Evolutionary conservation across 2,888 invertebrate genomes (phyloP), one percentile per base, ranked within the genome.

Genomic region (Heliconius aoede): DNA sequence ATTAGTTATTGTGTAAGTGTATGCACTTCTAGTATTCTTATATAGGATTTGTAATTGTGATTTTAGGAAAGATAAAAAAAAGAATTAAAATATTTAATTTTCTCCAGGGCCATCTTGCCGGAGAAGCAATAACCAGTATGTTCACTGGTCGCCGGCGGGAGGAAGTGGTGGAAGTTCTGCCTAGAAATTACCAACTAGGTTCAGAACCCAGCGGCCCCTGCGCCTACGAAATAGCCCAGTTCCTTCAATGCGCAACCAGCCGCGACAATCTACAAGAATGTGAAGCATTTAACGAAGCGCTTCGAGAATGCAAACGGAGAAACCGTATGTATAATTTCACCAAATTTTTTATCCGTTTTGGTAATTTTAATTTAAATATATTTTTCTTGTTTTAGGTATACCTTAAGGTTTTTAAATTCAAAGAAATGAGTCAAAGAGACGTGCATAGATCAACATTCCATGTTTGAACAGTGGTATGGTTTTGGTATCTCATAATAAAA

Each of bases 211-310:
- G 91, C 64, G 97, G 97, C 26, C 97, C 98, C 1, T 99, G 99
- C 91, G 97, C 97, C 64, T 98, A 97, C 95, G 99, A 99, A 92
- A 96, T 99, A 82, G 96, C 97, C 83, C 98, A 99, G 91, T 99
- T 99, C 94, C 91, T 99, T 78, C 97, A 98, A 81, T 99, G 99
- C 88, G 98, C 99, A 24, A 95, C 97, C 81, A 96, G 95, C 51
- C 97, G 97, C 85, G 95, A 96, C 0, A 98, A 99, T 89, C 90
- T 99, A 79, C 95, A 97, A 8, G 95, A 99, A 65, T 99, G 99
- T 90, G 97, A 98, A 87, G 98, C 98, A 71, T 99, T 99, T 91
- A 99, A 98, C 87, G 98, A 99, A 87, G 99, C 99, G 46, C 95
- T 99, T 78, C 96, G 97, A 86, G 98, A 99, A 87, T 99, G 99